Base-by-base conservation (phyloP, 2,888 invertebrate genomes). In the Ceraclea dissimilis region DNA sequence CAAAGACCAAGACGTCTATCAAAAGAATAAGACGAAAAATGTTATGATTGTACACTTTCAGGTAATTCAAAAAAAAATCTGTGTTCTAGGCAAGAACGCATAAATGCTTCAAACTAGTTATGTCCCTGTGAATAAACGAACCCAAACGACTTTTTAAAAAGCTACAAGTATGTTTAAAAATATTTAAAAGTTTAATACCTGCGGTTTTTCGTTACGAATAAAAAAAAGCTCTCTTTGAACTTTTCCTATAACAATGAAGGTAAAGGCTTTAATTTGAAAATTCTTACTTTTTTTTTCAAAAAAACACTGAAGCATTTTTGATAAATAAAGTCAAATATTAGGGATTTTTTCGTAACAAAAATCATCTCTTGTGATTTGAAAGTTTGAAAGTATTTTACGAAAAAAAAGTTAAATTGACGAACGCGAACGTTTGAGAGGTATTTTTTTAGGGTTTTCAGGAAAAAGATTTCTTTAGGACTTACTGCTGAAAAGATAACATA, bases 201-300 rank as follows among this genome's bases (percentile, higher is more conserved):
- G 39, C 16, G 39, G 39, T 39, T 39, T 6, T 39, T 5, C 39
- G 13, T 39, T 26, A 6, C 10, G 26, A 26, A n/a, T n/a, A 31
- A 39, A 39, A 39, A 39, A 39, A 39, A 13, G n/a, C 39, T 31
- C 39, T 39, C 13, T 39, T 13, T 39, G 39, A 39, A 39, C 39
- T 39, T 39, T 39, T 8, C 13, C 39, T 39, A 39, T 39, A 39
- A 39, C 39, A 39, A 39, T 39, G 39, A 39, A 13, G 39, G n/a
- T 39, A 39, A 39, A 39, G 39, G 39, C 39, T 39, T 39, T 39
- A 39, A 39, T 39, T n/a, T 39, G 39, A 13, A 39, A 39, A 39
- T 39, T 39, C 39, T 39, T 39, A 39, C 39, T 39, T 39, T 39
- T 39, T 13, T 13, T n/a, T n/a, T n/a, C n/a, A n/a, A n/a, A n/a